Base-by-base conservation (phyloP, 2,113 vertebrate genomes). In the Lamprologus tigripictilis region DNA sequence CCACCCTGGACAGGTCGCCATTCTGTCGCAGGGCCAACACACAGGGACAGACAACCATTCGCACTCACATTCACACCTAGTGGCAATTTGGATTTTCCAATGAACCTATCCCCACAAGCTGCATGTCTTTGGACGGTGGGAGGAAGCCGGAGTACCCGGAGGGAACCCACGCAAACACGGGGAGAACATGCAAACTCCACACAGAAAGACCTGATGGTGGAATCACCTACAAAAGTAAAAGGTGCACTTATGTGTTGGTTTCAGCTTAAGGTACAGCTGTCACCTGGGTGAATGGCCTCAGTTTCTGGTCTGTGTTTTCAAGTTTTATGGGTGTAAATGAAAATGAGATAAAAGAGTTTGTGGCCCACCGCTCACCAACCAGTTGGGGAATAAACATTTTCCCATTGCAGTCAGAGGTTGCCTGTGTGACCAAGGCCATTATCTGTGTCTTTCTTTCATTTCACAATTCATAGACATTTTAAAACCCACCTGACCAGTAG, bases 31-130 rank as follows among this genome's bases (percentile, higher is more conserved):
- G 4, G 35, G 35, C 35, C 4, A 35, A 9, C 35, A 35, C 35
- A 35, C 35, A 35, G 35, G 2, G 9, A 4, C 4, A 9, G 33
- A 9, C 37, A 40, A 40, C 11, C 40, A 40, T 12, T 40, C 40
- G 11, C 0, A 2, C 11, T 40, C 3, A 5, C 40, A 40, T 40
- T 40, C 0, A 40, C 11, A 40, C 5, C 40, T 40, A 42, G 40
- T 42, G 40, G 0, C 11, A 42, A 42, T 42, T 42, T 42, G 40
- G 11, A 42, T 42, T 42, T n/a, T n/a, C 40, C 40, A 42, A 9
- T 37, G 2, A 12, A 42, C 40, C 40, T 42, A 42, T 42, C 40
- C 40, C 40, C 40, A 42, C 40, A 13, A 42, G 5, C 40, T 42
- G 40, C 40, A 42, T 42, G 40, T 42, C 40, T 42, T 42, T 42